Base-by-base conservation (phyloP, 2,888 invertebrate species). In the Euphydryas editha region DNA sequence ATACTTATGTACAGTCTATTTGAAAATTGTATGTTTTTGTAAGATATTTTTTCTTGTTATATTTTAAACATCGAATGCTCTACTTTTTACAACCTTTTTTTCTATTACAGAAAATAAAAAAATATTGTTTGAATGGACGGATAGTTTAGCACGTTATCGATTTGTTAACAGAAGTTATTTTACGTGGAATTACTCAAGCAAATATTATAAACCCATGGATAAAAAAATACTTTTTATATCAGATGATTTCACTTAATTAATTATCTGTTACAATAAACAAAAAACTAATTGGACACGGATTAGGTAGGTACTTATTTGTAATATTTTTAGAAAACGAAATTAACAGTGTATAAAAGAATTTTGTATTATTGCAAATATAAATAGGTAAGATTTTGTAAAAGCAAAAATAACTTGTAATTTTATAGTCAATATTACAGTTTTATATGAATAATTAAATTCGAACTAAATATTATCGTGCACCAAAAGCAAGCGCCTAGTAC, bases 161-260 rank as follows among this genome's bases (percentile, higher is more conserved):
- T 20, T 54, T 42, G 17, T 17, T 10, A 24, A 62, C 15, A 42
- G 24, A 37, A 49, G 17, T 20, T 57, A 54, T 55, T 21, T 59
- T 44, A 54, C 42, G 30, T 59, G 5, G 13, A 54, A 30, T 54
- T 37, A 36, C 51, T 54, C 20, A 20, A 64, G n/a, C 24, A 54
- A 54, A 58, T 18, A 51, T 51, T 24, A 46, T 46, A 15, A 55
- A 55, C 2, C 24, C 24, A 11, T 21, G 44, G 56, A 56, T 20
- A 46, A 42, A 57, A 57, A n/a, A 57, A 55, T 30, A 42, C 39
- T 55, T 55, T 57, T 47, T 47, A 18, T 39, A 62, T 36, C 13
- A 6, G 30, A 57, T 61, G 58, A 54, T 67, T 69, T 69, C 58
- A 51, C 44, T 57, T n/a, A 63, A 66, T 66, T 69, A 65, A 54